Evolutionary conservation across 1,140 invertebrate genomes (phyloP), one percentile per base, ranked within the genome.

Genomic region (Drosophila watanabei): DNA sequence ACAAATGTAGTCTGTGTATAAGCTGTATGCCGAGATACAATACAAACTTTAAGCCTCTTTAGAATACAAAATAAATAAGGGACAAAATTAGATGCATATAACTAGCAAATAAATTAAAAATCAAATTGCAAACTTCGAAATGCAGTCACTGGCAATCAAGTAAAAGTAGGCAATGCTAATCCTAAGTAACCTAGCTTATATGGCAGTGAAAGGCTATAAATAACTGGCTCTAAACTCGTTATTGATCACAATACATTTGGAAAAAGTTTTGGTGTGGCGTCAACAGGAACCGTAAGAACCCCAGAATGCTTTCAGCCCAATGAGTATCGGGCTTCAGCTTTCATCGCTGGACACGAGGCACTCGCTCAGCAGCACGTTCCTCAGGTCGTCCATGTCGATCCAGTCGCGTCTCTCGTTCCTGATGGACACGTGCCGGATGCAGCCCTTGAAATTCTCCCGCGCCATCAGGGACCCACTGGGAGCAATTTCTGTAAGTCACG

Each of bases 381-480:
- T 96, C 52, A 98, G 93, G 51, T 95, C 94, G 59, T 96, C 95
- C 97, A 98, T 97, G 72, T 96, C 95, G 16, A 96, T 96, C 97
- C 98, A 98, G 92, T 98, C 97, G 57, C 95, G 94, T 65, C 94
- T 94, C 77, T 95, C 94, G 35, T 94, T 94, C 66, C 95, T 95
- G 60, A 98, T 96, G 60, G 95, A 95, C 10, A 98, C 95, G 86
- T 98, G 98, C 46, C 97, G 94, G 82, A 99, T 97, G 94, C 98
- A 99, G 10, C 98, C 98, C 90, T 97, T 97, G 93, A 99, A 98
- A 87, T 97, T 97, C 75, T 97, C 97, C 79, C 94, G 94, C 46
- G 94, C 95, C 85, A 95, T 94, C 57, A 96, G 93, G 30, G 95
- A 97, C 78, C 95, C 96, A 82, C 93, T 95, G 59, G 94, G 95